Base-by-base conservation (phyloP, 1,140 invertebrate species). In the Cotesia glomerata region DNA sequence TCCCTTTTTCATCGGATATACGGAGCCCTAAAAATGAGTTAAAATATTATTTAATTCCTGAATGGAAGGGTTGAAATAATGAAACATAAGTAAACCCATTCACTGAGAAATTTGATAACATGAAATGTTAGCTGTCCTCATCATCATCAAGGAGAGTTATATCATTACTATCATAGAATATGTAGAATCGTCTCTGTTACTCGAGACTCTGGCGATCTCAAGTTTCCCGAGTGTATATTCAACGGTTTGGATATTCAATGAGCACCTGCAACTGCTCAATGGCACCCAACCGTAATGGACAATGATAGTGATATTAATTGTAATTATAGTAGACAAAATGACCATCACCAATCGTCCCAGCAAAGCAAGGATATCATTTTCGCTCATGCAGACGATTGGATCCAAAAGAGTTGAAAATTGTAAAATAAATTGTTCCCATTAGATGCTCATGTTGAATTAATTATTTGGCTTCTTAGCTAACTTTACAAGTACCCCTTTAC, bases 181-280 rank as follows among this genome's bases (percentile, higher is more conserved):
- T 45, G 8, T 45, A 45, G 5, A 9, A 45, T 45, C 39, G 39
- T 45, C 39, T 45, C 11, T 45, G 39, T 45, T 45, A 45, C 39
- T 9, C 39, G 39, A 45, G 7, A 11, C 11, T n/a, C 49, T 51
- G 49, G 4, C 2, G 49, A 18, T 45, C 59, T 61, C 59, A 26
- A 9, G 13, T 61, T 61, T 61, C 59, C 16, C 59, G 18, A 61
- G 18, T 56, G 18, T 1, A n/a, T 7, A 26, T 26, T 26, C 26
- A 9, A 56, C 52, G 18, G 16, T 13, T 18, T 61, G 18, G 14
- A 14, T 61, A 14, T 61, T 61, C 18, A 61, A 35, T 32, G 18
- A 65, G 45, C 63, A 65, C 63, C 63, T 65, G 63, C 34, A 45
- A 45, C 39, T 45, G 4, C 39, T 45, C 8, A 45, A 45, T 45